Base-by-base conservation (phyloP, 2,888 invertebrate genomes). In the Notodonta dromedarius region DNA sequence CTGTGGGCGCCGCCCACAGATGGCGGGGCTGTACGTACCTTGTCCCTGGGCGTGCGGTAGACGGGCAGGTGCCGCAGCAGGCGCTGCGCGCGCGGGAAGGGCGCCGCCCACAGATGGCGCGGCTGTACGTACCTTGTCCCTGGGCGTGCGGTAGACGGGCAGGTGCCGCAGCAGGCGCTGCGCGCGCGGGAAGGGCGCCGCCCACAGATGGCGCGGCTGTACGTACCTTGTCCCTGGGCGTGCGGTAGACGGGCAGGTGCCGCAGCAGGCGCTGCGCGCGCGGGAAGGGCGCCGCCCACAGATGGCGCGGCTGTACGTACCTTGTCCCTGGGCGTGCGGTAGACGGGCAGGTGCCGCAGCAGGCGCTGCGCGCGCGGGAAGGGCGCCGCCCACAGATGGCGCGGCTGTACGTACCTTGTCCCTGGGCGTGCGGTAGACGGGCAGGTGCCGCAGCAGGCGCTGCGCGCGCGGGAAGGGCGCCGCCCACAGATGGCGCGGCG, bases 401-500 rank as follows among this genome's bases (percentile, higher is more conserved):
- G 71, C 57, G 86, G 60, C 83, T 13, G 7, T 16, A 9, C 5
- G 40, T 59, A 82, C 82, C 82, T 84, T 84, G 87, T 98, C 98
- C 57, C 96, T 91, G 2, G 98, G 98, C 24, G 98, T 98, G 90
- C 97, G 97, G 90, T 97, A 98, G 8, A 98, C 98, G 68, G 98
- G 96, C 85, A 99, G 96, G 72, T 97, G 96, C 50, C 96, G 95
- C 60, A 99, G 95, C 81, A 98, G 98, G 58, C 97, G 95, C 91
- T 99, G 99, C 52, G 99, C 99, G 80, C 98, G 97, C 44, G 98
- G 96, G 99, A 98, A 99, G 14, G 99, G 99, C 81, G 98, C 98
- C 82, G 99, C 99, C 82, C 97, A 96, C 82, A 97, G 96, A 76
- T 92, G 91, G 1, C 87, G 71, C 57, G 86, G 60, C 83, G 96